Percentiles rank a stretch among this genome's conserved stretches.
Evolutionary conservation across 2,797 vertebrate genomes (phyloP).

Genomic region (Parambassis ranga): DNA sequence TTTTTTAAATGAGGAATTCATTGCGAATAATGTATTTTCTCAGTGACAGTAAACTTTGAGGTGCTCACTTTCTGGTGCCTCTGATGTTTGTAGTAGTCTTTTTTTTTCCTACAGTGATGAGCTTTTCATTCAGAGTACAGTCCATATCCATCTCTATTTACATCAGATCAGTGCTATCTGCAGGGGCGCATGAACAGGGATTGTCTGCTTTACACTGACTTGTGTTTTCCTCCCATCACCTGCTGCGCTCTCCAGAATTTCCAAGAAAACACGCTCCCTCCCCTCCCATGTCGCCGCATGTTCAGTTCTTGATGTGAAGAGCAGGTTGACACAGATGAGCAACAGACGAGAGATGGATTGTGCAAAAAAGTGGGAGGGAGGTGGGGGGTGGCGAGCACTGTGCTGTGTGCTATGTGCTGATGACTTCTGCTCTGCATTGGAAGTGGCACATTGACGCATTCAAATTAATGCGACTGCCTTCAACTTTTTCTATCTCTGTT

Average conservation of each 20-base stretch:
- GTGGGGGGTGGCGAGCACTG: background rate
- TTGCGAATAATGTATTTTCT: background rate
- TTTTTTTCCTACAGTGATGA: conserved; percentile 8
- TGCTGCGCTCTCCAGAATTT: conserved; percentile 53
- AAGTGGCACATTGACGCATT: conserved; percentile 67
- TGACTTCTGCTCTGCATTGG: conserved; percentile 65
- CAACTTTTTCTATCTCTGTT: conserved; percentile 65
- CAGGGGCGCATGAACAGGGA: conserved; percentile 26
- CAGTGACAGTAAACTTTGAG: conserved; percentile 10
- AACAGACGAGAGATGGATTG: conserved; percentile 44
- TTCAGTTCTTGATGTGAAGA: conserved; percentile 54
- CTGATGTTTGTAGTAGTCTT: conserved; percentile 14
- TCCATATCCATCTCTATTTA: conserved; percentile 29
- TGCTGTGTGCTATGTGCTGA: conserved; percentile 46
- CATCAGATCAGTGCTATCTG: conserved; percentile 52
- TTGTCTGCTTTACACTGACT: conserved; percentile 36
- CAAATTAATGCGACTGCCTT: conserved; percentile 72
- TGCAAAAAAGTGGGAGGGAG: background rate
- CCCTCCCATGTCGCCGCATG: conserved; percentile 31
- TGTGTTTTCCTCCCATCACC: conserved; percentile 46
- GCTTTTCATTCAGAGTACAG: conserved; percentile 33
- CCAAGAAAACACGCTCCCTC: conserved; percentile 45
- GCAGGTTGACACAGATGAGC: conserved; percentile 68
- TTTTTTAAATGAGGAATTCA: background rate
- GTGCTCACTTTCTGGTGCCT: background rate